A percentile compares a stretch with the other conserved stretches of the same genome.
Conservation (phyloP, 1,140 invertebrate species). For the Drosophila repleta region DNA sequence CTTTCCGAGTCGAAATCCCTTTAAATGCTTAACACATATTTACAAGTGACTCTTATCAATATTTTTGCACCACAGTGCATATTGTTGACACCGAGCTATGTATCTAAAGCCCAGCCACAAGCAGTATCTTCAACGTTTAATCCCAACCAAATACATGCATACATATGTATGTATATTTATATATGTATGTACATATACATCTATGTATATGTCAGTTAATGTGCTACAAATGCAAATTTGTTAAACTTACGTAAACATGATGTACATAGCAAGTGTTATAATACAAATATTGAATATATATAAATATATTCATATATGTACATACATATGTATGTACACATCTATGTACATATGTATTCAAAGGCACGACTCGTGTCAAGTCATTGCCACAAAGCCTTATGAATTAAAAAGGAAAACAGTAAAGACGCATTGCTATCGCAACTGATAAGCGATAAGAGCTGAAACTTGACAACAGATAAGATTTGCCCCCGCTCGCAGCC, state of each 20-base stretch:
- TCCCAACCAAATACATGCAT: no score
- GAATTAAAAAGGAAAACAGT: constrained; percentile 4
- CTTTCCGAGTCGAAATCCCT: background rate
- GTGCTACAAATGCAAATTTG: constrained; percentile 69
- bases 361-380: constrained; percentile 35
- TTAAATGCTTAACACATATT: constrained; percentile 13
- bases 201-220: constrained; percentile 17
- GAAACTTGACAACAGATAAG: constrained; percentile 15
- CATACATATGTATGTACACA: constrained; percentile 4
- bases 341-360: background rate
- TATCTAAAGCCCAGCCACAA: constrained; percentile 32
- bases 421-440: constrained; percentile 68
- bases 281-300: background rate
- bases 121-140: constrained; percentile 30
- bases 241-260: constrained; percentile 51
- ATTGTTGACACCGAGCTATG: constrained; percentile 34
- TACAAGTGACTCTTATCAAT: constrained; percentile 2
- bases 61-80: constrained; percentile 27
- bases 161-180: background rate
- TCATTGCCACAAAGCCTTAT: constrained; percentile 48
- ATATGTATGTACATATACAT: background rate
- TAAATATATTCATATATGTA: no score
- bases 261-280: background rate
- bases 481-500: constrained; percentile 36
- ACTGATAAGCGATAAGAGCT: constrained; percentile 18